These are phyloP conservation scores for Myodes glareolus DNA, from an alignment of 2,113 vertebrate genomes.

Conservation along the genomic window DNA sequence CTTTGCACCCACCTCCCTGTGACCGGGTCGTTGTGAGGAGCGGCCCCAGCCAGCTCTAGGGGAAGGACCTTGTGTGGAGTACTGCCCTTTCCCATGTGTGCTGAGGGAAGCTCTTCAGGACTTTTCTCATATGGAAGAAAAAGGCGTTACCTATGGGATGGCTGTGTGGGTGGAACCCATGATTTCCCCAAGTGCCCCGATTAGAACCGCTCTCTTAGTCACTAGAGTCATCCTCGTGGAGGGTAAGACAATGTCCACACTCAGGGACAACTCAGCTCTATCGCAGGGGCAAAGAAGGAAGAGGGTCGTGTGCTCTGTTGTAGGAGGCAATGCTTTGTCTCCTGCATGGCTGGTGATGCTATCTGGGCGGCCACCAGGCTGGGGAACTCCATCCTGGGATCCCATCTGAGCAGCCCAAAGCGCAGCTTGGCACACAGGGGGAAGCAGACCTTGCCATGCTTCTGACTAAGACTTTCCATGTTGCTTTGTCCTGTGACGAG, in stretches of 20 bases:
- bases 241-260: neutral
- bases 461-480: neutral
- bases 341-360: neutral
- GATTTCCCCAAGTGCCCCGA: neutral
- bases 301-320: neutral
- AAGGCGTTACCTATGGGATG: neutral
- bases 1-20: neutral
- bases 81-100: no score
- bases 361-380: neutral
- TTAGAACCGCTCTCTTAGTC: neutral
- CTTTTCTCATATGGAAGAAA: neutral
- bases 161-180: neutral
- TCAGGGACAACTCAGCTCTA: neutral
- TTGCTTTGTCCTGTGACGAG: no score
- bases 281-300: neutral
- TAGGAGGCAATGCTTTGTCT: neutral
- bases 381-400: neutral
- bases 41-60: neutral
- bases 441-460: neutral
- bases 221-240: no score
- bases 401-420: neutral
- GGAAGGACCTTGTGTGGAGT: fast-evolving
- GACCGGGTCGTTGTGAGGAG: fast-evolving
- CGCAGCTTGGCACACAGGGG: neutral
- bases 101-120: neutral